Percentiles rank a stretch among this genome's conserved stretches.
These are phyloP conservation scores for Nasonovia ribisnigri DNA, from an alignment of 2,888 invertebrate species.

Conservation along the genomic window DNA sequence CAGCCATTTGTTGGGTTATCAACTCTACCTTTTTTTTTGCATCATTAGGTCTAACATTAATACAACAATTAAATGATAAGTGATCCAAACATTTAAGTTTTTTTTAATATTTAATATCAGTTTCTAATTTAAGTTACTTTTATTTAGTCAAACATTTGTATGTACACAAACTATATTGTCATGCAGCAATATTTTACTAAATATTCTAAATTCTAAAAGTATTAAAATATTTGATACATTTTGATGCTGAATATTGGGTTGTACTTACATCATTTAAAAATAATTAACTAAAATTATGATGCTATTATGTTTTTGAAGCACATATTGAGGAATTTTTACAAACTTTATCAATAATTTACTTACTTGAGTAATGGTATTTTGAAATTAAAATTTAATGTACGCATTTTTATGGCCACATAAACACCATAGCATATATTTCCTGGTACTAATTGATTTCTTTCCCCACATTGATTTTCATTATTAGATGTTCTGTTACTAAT, in stretches of 20 bases:
- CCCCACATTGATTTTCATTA: neutral
- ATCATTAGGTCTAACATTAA: conserved; percentile 56
- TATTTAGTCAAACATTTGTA: neutral
- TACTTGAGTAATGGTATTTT: conserved; percentile 75
- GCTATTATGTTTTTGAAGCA: neutral
- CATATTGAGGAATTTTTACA: neutral
- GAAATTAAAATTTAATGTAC: conserved; percentile 74
- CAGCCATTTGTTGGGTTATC: neutral
- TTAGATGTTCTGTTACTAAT: neutral
- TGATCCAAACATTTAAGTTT: neutral
- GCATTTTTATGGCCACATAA: conserved; percentile 81
- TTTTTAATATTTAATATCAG: neutral
- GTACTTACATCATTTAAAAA: neutral
- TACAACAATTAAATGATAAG: neutral
- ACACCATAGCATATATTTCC: conserved; percentile 79
- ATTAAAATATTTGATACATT: neutral
- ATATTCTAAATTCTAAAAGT: neutral
- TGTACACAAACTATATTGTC: neutral
- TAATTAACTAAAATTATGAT: neutral
- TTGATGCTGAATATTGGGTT: neutral
- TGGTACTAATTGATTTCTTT: conserved; percentile 70
- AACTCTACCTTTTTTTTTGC: conserved; percentile 40
- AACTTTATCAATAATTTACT: conserved; percentile 69
- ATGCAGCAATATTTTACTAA: neutral
- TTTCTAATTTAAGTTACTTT: neutral